Percentiles rank a stretch among this genome's conserved stretches.
Evolutionary conservation across 2,888 invertebrate genomes (phyloP).

Genomic region (Caradrina clavipalpis): DNA sequence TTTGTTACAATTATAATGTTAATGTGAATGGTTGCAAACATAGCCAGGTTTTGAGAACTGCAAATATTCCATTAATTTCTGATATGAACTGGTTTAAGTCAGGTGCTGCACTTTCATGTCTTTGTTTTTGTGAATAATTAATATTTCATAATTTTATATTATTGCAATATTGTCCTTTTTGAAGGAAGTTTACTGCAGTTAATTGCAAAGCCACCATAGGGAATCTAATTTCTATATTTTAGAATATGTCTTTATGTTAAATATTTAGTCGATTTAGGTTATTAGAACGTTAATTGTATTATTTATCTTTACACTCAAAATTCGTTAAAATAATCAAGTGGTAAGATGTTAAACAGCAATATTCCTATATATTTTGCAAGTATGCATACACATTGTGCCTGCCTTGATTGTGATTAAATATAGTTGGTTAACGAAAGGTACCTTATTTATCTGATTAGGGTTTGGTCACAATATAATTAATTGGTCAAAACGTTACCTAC

Average conservation of each 20-base stretch:
- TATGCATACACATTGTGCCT: constrained; percentile 75
- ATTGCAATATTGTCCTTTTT: constrained; percentile 65
- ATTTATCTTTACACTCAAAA: constrained; percentile 89
- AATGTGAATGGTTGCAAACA: constrained; percentile 72
- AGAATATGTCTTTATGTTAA: constrained; percentile 87
- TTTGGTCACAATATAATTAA: constrained; percentile 78
- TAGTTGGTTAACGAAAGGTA: constrained; percentile 71
- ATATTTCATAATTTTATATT: constrained; percentile 69
- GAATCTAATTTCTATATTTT: constrained; percentile 84
- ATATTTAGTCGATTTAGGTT: constrained; percentile 89
- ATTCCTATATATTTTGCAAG: constrained; percentile 71
- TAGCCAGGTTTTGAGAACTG: constrained; percentile 67
- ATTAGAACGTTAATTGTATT: constrained; percentile 88
- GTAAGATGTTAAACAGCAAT: constrained; percentile 70
- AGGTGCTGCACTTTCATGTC: constrained; percentile 79
- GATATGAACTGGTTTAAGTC: constrained; percentile 74
- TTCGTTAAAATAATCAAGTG: constrained; percentile 80
- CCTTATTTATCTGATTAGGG: constrained; percentile 72
- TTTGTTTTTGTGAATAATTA: constrained; percentile 72
- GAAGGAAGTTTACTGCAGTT: constrained; percentile 72
- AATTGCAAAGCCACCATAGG: constrained; percentile 79
- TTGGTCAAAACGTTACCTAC: constrained; percentile 66
- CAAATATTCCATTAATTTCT: constrained; percentile 71
- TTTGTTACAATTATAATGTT: constrained; percentile 84
- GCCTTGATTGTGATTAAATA: constrained; percentile 73